Conservation (phyloP, 2,113 vertebrate genomes). For the Colaptes auratus region DNA sequence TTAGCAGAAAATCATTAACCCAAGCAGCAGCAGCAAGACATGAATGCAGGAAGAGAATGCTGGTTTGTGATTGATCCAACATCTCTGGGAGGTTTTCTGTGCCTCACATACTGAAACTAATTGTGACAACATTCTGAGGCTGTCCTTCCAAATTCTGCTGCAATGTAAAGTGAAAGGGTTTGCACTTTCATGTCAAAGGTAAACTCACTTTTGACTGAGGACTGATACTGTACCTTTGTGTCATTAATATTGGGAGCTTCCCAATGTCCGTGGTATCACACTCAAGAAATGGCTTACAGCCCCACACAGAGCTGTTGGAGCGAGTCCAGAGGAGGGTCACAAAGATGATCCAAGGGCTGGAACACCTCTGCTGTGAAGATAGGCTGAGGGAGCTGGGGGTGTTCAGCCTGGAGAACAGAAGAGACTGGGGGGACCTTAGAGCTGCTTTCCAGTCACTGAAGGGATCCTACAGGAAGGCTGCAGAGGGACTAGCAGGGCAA, state of each 20-base stretch:
- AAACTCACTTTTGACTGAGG: neutral
- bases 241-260: neutral
- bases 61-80: neutral
- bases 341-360: too few species aligned
- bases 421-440: too few species aligned
- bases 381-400: too few species aligned
- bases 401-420: too few species aligned
- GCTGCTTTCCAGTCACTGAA: too few species aligned
- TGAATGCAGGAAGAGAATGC: neutral
- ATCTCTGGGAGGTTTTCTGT: neutral
- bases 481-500: too few species aligned
- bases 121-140: neutral
- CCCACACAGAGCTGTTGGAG: too few species aligned
- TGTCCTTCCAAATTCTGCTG: neutral
- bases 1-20: neutral
- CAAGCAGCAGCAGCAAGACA: neutral
- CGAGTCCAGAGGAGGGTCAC: too few species aligned
- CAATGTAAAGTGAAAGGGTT: neutral
- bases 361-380: too few species aligned
- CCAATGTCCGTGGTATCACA: neutral
- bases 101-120: neutral
- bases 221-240: neutral
- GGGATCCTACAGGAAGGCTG: too few species aligned
- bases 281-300: neutral
- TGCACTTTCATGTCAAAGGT: neutral